Percentiles rank a stretch among this genome's conserved stretches.
Conservation (phyloP, 2,888 invertebrate genomes). For the Diaperis boleti region DNA sequence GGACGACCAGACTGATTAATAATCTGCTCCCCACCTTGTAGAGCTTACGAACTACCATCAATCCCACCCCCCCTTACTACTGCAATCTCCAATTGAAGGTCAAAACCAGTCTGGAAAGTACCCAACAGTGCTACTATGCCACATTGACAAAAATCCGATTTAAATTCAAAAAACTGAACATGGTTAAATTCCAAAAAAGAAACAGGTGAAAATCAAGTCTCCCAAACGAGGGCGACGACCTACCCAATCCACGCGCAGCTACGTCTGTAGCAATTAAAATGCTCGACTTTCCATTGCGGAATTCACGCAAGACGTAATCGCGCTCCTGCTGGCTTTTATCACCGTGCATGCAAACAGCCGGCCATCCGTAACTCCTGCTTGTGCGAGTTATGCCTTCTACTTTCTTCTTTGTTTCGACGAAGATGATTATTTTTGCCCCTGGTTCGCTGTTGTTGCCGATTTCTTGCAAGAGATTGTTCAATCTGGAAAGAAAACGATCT, state of each 20-base stretch:
- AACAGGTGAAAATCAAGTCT: slow-evolving; percentile 31
- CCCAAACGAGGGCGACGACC: no score
- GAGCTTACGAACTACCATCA: slow-evolving; percentile 21
- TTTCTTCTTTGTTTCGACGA: slow-evolving; percentile 96
- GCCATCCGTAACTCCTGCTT: slow-evolving; percentile 84
- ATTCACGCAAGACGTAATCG: slow-evolving; percentile 92
- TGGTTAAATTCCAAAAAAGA: slow-evolving; percentile 43
- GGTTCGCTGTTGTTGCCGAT: slow-evolving; percentile 83
- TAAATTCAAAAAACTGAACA: no score
- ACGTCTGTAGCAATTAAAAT: slow-evolving; percentile 98
- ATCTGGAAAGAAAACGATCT: slow-evolving; percentile 69
- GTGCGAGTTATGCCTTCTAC: slow-evolving; percentile 81
- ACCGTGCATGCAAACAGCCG: slow-evolving; percentile 90
- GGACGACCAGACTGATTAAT: slow-evolving; percentile 68
- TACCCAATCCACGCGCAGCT: slow-evolving; percentile 95
- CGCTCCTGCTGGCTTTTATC: slow-evolving; percentile 96
- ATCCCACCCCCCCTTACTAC: no score
- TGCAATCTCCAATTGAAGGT: no score
- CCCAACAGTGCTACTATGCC: slow-evolving; percentile 62
- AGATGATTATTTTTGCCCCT: slow-evolving; percentile 93
- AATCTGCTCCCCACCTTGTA: slow-evolving; percentile 21
- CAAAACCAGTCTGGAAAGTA: slow-evolving; percentile 65
- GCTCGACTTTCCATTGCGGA: slow-evolving; percentile 86
- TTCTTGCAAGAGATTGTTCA: slow-evolving; percentile 82
- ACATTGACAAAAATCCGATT: slow-evolving; percentile 21